phyloP scores from a whole-genome alignment of 92 coral and sea anemone genomes.

The Epizoanthus fatuus region DNA sequence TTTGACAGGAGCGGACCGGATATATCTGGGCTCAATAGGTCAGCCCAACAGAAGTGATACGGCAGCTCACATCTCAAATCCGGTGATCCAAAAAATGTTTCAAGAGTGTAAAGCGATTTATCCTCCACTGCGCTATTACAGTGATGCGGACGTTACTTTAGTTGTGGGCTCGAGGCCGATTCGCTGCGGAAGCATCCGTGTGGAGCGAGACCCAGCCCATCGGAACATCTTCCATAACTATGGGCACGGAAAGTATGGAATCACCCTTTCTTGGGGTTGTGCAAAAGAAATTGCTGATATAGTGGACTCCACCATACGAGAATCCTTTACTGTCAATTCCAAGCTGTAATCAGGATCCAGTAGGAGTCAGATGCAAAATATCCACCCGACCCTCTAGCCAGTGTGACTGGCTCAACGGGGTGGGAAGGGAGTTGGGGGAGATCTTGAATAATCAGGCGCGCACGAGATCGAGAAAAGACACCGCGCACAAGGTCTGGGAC shows the following conservation, averaged over 20 bases:
- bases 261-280: conserved; percentile 71
- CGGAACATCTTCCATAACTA: conserved; percentile 59
- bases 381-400: too few species aligned
- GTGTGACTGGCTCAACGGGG: too few species aligned
- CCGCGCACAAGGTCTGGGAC: too few species aligned
- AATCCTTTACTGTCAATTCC: too few species aligned
- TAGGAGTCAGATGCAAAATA: too few species aligned
- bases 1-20: conserved; percentile 35
- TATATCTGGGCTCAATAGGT: conserved; percentile 39
- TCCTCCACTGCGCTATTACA: conserved; percentile 16
- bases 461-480: too few species aligned
- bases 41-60: conserved; percentile 45
- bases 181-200: conserved; percentile 48
- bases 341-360: too few species aligned
- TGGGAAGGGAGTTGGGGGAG: too few species aligned
- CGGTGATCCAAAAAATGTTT: conserved; percentile 50
- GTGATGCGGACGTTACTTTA: conserved; percentile 22
- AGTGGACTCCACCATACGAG: conserved; percentile 25
- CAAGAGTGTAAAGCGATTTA: conserved; percentile 30
- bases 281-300: conserved; percentile 55
- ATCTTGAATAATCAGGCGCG: too few species aligned
- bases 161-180: conserved; percentile 49
- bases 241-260: conserved; percentile 60
- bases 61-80: conserved; percentile 3
- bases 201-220: conserved; percentile 48